phyloP scores from a whole-genome alignment of 2,113 vertebrate genomes.

The rat (Rattus norvegicus) region DNA sequence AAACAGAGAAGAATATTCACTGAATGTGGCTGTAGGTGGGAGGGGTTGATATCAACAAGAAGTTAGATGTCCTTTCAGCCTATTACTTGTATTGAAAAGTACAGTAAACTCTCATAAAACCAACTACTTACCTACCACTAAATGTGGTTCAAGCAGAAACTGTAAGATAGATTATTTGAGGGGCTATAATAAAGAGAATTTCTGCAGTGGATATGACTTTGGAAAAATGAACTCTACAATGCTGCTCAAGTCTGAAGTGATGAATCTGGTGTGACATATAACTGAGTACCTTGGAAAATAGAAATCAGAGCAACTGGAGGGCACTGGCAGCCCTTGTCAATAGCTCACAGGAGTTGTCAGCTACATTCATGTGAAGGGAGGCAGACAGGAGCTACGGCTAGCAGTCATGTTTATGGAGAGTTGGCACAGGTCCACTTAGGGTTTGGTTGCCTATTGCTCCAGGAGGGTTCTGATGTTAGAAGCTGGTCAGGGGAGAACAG shows the following conservation, averaged over 20 bases:
- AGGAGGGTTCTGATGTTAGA: not conserved
- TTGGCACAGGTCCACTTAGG: not conserved
- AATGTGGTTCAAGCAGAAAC: slow-evolving; percentile 37
- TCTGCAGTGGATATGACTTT: slow-evolving; percentile 39
- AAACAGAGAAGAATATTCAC: not conserved
- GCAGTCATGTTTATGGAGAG: not conserved
- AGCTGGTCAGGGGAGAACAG: not conserved
- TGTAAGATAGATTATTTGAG: not conserved
- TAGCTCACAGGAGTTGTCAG: not conserved
- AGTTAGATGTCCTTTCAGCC: not conserved
- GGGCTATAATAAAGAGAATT: slow-evolving; percentile 15
- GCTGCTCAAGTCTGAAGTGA: not conserved
- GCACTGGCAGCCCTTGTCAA: not conserved
- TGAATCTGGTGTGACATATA: slow-evolving; percentile 50
- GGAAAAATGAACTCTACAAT: slow-evolving; percentile 64
- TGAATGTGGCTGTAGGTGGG: not conserved
- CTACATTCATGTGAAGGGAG: not conserved
- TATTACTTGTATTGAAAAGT: not conserved
- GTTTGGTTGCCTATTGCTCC: not conserved
- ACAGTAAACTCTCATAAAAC: not conserved
- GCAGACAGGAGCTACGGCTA: not conserved
- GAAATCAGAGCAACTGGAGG: not conserved
- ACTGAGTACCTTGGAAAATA: not conserved
- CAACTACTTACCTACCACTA: not conserved
- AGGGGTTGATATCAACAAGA: not conserved